phyloP scores from a whole-genome alignment of 2,888 invertebrate species.

The Oligia fasciuncula region DNA sequence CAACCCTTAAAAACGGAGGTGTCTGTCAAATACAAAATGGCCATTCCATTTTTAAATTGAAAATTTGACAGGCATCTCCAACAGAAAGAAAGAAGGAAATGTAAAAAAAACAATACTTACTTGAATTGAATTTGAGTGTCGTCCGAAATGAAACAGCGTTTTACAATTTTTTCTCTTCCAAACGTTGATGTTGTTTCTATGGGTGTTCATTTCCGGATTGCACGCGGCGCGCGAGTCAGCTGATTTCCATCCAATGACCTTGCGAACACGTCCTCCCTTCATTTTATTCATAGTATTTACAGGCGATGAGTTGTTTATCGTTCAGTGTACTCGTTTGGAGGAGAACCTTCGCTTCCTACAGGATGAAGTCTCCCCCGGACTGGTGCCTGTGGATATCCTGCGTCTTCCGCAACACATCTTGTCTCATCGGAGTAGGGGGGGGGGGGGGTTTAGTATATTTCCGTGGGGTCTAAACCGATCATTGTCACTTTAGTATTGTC shows the following conservation, averaged over 20 bases:
- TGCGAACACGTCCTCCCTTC: constrained; percentile 79
- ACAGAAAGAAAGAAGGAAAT: constrained; percentile 38
- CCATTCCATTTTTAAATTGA: constrained; percentile 51
- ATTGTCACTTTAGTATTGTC: constrained; percentile 82
- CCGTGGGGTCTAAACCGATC: constrained; percentile 87
- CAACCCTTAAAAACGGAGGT: constrained; percentile 61
- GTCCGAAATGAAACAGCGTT: constrained; percentile 64
- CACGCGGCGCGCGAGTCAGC: constrained; percentile 84
- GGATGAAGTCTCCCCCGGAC: constrained; percentile 86
- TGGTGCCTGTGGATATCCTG: constrained; percentile 84
- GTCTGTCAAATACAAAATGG: constrained; percentile 44
- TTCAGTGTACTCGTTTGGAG: constrained; percentile 70
- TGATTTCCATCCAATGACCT: constrained; percentile 87
- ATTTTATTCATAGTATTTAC: constrained; percentile 84
- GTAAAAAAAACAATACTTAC: constrained; percentile 74
- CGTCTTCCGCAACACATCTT: constrained; percentile 88
- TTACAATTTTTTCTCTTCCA: constrained; percentile 66
- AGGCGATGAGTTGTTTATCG: constrained; percentile 77
- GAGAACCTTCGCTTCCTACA: constrained; percentile 86
- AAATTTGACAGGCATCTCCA: constrained; percentile 52
- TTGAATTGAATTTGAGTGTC: constrained; percentile 66
- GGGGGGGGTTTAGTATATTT: constrained; percentile 83
- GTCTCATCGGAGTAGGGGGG: constrained; percentile 69
- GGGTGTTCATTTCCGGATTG: constrained; percentile 81
- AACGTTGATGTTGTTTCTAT: constrained; percentile 69